Evolutionary conservation across 2,888 invertebrate species (phyloP).

Genomic region (Gastrophysa polygoni): DNA sequence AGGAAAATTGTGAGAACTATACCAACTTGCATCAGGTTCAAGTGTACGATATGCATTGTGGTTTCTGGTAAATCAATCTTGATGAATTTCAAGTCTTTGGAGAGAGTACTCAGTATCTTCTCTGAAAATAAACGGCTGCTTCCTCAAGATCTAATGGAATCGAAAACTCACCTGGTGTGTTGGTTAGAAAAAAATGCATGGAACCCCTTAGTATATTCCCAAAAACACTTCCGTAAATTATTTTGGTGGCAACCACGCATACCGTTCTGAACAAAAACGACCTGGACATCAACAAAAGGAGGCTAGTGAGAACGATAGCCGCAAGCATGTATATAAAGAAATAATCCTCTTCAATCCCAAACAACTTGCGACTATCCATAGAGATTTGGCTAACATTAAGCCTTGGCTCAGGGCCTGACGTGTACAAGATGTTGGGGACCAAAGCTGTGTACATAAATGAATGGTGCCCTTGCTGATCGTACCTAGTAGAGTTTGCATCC

Average conservation of each 20-base stretch:
- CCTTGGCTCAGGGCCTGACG: slow-evolving; percentile 49
- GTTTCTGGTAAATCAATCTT: slow-evolving; percentile 75
- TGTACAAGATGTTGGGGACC: neutral
- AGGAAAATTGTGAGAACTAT: slow-evolving; percentile 74
- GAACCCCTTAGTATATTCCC: slow-evolving; percentile 74
- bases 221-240: slow-evolving; percentile 81
- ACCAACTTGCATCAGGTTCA: slow-evolving; percentile 73
- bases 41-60: slow-evolving; percentile 68
- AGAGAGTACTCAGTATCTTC: slow-evolving; percentile 81
- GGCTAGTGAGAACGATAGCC: slow-evolving; percentile 62
- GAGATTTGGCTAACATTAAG: slow-evolving; percentile 63
- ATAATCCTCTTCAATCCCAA: slow-evolving; percentile 13
- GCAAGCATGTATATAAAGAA: slow-evolving; percentile 17
- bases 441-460: slow-evolving; percentile 8
- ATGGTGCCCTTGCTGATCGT: slow-evolving; percentile 7
- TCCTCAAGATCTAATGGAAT: neutral
- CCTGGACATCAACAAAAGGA: slow-evolving; percentile 67
- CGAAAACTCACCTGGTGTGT: slow-evolving; percentile 71
- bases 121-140: slow-evolving; percentile 55
- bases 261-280: slow-evolving; percentile 74
- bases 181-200: slow-evolving; percentile 83
- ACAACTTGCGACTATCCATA: neutral
- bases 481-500: slow-evolving; percentile 3
- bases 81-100: slow-evolving; percentile 81
- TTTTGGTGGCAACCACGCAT: slow-evolving; percentile 76